A percentile compares a stretch with the other conserved stretches of the same genome.
phyloP scores from a whole-genome alignment of 2,113 vertebrate genomes.

The Acrocephalus kingi region DNA sequence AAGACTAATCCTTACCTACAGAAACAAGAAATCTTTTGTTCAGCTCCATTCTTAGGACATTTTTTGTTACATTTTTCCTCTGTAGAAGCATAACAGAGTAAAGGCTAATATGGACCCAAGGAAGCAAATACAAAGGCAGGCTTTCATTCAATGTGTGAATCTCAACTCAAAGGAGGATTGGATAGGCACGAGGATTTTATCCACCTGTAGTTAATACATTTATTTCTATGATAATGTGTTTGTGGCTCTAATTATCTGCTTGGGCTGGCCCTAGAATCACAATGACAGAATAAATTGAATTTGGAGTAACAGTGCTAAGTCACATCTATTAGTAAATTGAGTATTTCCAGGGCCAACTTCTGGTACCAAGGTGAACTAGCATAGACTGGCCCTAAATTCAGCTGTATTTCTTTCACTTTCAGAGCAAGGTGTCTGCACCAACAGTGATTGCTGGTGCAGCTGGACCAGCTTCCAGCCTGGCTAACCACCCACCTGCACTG shows the following conservation, averaged over 20 bases:
- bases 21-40: slow-evolving; percentile 55
- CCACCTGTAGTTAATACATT: not conserved
- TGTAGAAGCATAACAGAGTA: not conserved
- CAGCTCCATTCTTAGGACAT: not conserved
- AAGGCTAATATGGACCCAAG: not conserved
- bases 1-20: slow-evolving; percentile 41
- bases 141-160: not conserved
- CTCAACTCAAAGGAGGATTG: not conserved
- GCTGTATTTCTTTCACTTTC: not conserved
- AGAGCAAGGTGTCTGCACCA: not conserved
- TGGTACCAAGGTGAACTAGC: not conserved
- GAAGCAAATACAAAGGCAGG: slow-evolving; percentile 5
- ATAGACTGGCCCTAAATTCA: not conserved
- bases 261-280: not conserved
- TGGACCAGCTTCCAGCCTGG: not conserved
- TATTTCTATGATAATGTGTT: not conserved
- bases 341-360: accelerated
- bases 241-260: not conserved
- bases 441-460: not conserved
- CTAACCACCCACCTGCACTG: not conserved
- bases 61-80: slow-evolving; percentile 10
- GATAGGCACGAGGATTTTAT: not conserved
- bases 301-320: not conserved
- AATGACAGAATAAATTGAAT: not conserved
- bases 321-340: not conserved